Base-by-base conservation (phyloP, 2,888 invertebrate species). In the Netelia virgata region DNA sequence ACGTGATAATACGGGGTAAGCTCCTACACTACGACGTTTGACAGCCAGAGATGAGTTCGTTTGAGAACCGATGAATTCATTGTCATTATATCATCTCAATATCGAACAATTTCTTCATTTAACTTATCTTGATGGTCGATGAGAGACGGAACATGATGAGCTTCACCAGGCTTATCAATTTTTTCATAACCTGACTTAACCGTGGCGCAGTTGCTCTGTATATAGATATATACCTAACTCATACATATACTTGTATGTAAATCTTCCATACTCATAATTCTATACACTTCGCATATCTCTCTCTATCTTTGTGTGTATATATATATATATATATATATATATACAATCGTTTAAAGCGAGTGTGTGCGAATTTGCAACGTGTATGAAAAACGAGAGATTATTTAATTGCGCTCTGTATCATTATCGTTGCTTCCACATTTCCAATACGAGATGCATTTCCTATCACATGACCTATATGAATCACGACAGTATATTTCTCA, bases 391-490 rank as follows among this genome's bases (percentile, higher is more conserved):
- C 28, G 16, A 9, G 14, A 75, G 53, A 75, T 66, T 75, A 75
- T 75, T 75, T n/a, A 75, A 66, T 66, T 64, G 55, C n/a, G n/a
- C 61, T 74, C 18, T 6, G 50, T 61, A 75, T 47, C 64, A 23
- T 66, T 41, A 20, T 36, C n/a, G 18, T 55, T 41, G n/a, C 16
- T 41, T 23, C 14, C 3, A 11, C 14, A 16, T 57, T 57, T 57
- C 47, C 47, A 47, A 57, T 57, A 57, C 57, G n/a, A 18, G 11
- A 57, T 57, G 18, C 36, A 14, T 64, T 28, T 36, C 41, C 23
- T 36, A 10, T 64, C 75, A n/a, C 3, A 57, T 66, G 66, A 75
- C 75, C 75, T 55, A 75, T 64, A 75, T 75, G 36, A 36, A 36
- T 36, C 36, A 36, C 36, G 36, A 6, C 6, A 36, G 36, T 36